Evolutionary conservation across 2,888 invertebrate species (phyloP), one percentile per base, ranked within the genome.

Genomic region (Apodemia mormo): DNA sequence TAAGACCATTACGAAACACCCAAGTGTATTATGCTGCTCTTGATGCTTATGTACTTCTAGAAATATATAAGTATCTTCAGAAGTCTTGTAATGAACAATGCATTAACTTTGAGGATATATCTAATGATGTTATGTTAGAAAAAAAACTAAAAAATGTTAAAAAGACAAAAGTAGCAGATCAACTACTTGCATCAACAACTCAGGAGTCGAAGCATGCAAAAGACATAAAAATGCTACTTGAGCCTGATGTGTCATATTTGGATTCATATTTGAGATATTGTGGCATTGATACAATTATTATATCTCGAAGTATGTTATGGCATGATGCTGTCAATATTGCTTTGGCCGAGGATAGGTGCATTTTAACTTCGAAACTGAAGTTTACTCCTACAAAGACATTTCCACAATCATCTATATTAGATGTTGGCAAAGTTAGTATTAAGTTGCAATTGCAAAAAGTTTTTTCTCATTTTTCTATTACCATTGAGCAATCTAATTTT

Each of bases 1-100:
- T 96, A 77, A 94, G 98, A 76, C 98, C 98, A 10, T 83, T 98
- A 68, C 90, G 97, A 66, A 92, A 94, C 61, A 95, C 96, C 72
- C 98, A 98, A 92, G 94, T 97, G 71, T 86, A 93, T 64, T 98
- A 98, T 93, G 98, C 98, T 72, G 98, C 98, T 49, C 87, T 98
- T 68, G 98, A 99, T 94, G 98, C 98, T 0, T 96, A 95, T 90
- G 97, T 98, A 79, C 92, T 99, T 71, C 85, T 98, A 76, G 95
- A 97, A 89, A 94, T 98, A 54, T 97, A 97, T 87, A 94, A 95
- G 69, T 94, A 94, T 65, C 85, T 98, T 61, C 90, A 93, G 77
- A 86, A 83, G 64, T 69, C 84, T 70, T 88, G 90, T 80, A 81
- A 83, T 69, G 84, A 92, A 68, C 93, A 94, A 76, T 83, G 89